Evolutionary conservation across 2,888 invertebrate species (phyloP), one percentile per base, ranked within the genome.

Genomic region (Eupithecia dodoneata): DNA sequence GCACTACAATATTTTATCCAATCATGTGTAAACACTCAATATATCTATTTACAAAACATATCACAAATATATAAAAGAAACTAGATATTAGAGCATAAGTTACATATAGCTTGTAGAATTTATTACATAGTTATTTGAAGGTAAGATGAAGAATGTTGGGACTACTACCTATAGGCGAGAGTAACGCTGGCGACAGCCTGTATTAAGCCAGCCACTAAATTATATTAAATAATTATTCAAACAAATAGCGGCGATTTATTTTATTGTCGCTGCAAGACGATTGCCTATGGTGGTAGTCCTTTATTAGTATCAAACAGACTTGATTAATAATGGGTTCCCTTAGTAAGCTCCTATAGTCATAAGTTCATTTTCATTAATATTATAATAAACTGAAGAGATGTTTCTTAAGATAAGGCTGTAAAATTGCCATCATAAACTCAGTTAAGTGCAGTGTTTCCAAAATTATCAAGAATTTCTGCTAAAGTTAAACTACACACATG

Each of bases 11-110:
- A 76, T 73, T 12, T 75, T 52, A 71, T 79, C 30, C 81, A 78
- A 81, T 82, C 78, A 74, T 79, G 81, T 83, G 83, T 85, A 82
- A 83, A 71, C 84, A 85, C 82, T 84, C 81, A 82, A 81, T 84
- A 75, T 73, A 78, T 10, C 45, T 86, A 87, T 86, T 84, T 86
- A 88, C 86, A 87, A 85, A 87, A 86, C 80, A 86, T 87, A 86
- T 86, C 84, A 87, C 85, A 88, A 72, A 69, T 75, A 72, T 63
- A 74, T 59, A 9, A 59, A 59, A 18, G 9, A 59, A 9, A 59
- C 55, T 59, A 59, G 10, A 47, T 63, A 63, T 30, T 30, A 30
- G 1, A 66, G 42, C 55, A 18, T 15, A 66, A 42, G 15, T 42
- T 10, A 45, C 41, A 42, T 10, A 69, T 45, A 67, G 44, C 15